Percentiles rank a stretch among this genome's conserved stretches.
Conservation (phyloP, 2,797 vertebrate genomes). For the Astyanax mexicanus region DNA sequence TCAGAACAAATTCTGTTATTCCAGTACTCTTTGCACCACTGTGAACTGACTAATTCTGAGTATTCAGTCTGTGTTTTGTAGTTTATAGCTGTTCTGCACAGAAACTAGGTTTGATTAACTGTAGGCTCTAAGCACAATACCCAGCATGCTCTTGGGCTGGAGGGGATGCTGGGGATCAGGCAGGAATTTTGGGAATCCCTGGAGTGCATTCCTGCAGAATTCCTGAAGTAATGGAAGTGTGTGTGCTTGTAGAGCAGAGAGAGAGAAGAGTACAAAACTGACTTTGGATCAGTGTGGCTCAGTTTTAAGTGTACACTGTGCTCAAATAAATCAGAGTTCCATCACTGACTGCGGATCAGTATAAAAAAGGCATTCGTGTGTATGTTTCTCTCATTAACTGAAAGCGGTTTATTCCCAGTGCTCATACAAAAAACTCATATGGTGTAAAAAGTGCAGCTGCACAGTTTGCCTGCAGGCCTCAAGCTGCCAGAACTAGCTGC, state of each 20-base stretch:
- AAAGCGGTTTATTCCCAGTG: constrained; percentile 14
- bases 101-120: no score
- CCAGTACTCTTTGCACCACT: no score
- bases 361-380: no score
- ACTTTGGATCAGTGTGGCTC: constrained; percentile 21
- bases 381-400: constrained; percentile 29
- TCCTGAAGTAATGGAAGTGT: constrained; percentile 6
- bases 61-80: background rate
- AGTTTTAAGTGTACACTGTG: background rate
- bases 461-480: background rate
- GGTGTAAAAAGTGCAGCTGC: background rate
- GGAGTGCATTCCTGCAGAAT: constrained; percentile 25
- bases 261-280: no score
- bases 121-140: background rate
- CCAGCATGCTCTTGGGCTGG: background rate
- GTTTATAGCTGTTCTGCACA: background rate
- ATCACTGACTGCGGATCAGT: background rate
- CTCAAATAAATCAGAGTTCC: background rate
- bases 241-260: no score
- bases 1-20: no score
- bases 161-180: constrained; percentile 9
- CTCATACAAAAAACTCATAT: background rate
- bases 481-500: background rate
- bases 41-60: background rate
- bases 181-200: constrained; percentile 44